Evolutionary conservation across 2,113 vertebrate genomes (phyloP), one percentile per base, ranked within the genome.

Genomic region (Siniperca chuatsi): DNA sequence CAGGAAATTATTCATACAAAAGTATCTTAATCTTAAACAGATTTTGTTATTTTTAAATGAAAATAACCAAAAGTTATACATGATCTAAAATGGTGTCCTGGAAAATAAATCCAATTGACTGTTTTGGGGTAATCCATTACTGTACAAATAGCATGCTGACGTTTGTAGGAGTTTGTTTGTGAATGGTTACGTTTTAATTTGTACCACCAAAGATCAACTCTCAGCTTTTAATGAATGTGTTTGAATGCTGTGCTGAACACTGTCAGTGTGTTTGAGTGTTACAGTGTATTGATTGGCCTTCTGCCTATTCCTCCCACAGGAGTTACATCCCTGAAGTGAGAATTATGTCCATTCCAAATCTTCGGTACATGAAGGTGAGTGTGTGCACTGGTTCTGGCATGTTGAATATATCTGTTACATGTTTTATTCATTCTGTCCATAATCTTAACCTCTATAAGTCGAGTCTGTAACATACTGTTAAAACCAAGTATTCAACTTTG

Each of bases 341-440:
- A 94, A 99, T 99, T 92, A 98, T 99, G 98, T 99, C 98, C 75
- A 98, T 99, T 95, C 98, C 98, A 85, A 99, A 99, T 87, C 96
- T 99, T 87, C 97, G 98, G 85, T 96, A 96, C 94, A 96, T 97
- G 97, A 99, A 99, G 97, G 98, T 97, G 87, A 96, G 98, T 96
- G 55, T 67, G 29, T 35, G 33, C 23, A 3, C 9, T 1, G 52
- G 13, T 25, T 75, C 20, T 46, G 33, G 0, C 1, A 12, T 46
- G 20, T 25, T 16, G 16, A 52, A 74, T 40, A 57, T 46, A 33
- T 66, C 15, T 78, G 42, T 48, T 11, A 33, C 16, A 67, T 54
- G 18, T 67, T 33, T 75, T 23, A 57, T 58, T 23, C 10, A n/a
- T 52, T 11, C 29, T 37, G 1, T 15, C 42, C 0, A 16, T 33